Conservation (phyloP, 1,140 invertebrate species). For the Tetranychus urticae region DNA sequence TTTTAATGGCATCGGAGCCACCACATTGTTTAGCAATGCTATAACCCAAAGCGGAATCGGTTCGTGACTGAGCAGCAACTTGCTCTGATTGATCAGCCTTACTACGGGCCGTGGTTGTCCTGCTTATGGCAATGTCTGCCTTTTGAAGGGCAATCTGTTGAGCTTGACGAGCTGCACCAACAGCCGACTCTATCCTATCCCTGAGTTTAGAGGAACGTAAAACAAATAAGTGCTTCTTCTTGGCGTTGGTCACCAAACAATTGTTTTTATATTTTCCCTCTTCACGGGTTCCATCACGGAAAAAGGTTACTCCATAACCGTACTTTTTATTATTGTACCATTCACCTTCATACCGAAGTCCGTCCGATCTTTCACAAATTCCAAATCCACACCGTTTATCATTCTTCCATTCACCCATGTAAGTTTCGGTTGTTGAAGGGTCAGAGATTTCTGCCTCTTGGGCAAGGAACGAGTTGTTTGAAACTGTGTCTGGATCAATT, state of each 20-base stretch:
- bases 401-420: constrained; percentile 99
- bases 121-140: constrained; percentile 90
- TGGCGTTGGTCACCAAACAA: constrained; percentile 81
- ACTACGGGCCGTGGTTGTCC: constrained; percentile 85
- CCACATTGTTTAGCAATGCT: constrained; percentile 77
- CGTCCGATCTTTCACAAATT: constrained; percentile 66
- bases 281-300: constrained; percentile 78
- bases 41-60: constrained; percentile 78
- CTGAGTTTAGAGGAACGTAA: constrained; percentile 88
- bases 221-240: constrained; percentile 89
- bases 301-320: constrained; percentile 96
- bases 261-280: constrained; percentile 99
- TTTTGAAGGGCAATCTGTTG: constrained; percentile 95
- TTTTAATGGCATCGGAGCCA: not conserved
- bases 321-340: constrained; percentile 99
- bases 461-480: constrained; percentile 71
- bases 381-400: constrained; percentile 97
- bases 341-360: constrained; percentile 89
- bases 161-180: constrained; percentile 76
- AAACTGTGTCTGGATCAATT: constrained; percentile 61
- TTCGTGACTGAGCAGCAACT: constrained; percentile 66
- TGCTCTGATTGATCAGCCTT: constrained; percentile 84
- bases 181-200: constrained; percentile 83
- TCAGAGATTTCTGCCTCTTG: constrained; percentile 82
- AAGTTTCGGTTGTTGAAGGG: constrained; percentile 85